Base-by-base conservation (phyloP, 2,113 vertebrate species). In the Daphoenositta chrysoptera region DNA sequence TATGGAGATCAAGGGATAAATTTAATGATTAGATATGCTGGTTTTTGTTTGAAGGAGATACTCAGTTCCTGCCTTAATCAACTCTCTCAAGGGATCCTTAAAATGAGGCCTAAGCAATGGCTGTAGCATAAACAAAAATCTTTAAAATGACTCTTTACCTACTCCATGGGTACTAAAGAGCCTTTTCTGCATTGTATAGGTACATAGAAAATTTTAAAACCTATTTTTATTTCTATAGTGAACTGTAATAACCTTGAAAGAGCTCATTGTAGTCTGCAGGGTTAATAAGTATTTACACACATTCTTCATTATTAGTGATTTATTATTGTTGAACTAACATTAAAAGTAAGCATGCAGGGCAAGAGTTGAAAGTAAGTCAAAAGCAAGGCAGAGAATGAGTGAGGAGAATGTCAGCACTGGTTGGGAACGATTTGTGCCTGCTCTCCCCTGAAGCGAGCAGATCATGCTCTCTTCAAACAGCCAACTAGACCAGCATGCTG, bases 231-330 rank as follows among this genome's bases (percentile, higher is more conserved):
- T 94, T 76, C 53, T 91, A 3, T 50, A 73, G 35, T 66, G 83
- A 92, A 83, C 78, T 87, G 64, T 81, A 96, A 51, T 72, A 89
- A 88, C 53, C 28, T 81, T 97, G 94, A 97, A 95, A 97, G 90
- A 90, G 22, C 26, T 61, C 73, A 72, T 94, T 96, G 77, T 96
- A 63, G 51, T 85, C 88, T 86, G 60, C 65, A n/a, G 63, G 45
- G 69, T 91, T 89, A 77, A 83, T 85, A 90, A 65, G 78, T 81
- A 75, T 94, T 96, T 95, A 84, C 61, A 71, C 48, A 66, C 80
- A 44, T 96, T 92, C 85, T 95, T 92, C 53, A 42, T 65, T 91
- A 42, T 90, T 92, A 85, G 83, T 86, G 95, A 96, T 97, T 96
- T 96, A 96, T 96, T 95, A 40, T 92, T 89, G 87, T 79, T 95